Evolutionary conservation across 2,888 invertebrate genomes (phyloP).

Genomic region (Elegia similella): DNA sequence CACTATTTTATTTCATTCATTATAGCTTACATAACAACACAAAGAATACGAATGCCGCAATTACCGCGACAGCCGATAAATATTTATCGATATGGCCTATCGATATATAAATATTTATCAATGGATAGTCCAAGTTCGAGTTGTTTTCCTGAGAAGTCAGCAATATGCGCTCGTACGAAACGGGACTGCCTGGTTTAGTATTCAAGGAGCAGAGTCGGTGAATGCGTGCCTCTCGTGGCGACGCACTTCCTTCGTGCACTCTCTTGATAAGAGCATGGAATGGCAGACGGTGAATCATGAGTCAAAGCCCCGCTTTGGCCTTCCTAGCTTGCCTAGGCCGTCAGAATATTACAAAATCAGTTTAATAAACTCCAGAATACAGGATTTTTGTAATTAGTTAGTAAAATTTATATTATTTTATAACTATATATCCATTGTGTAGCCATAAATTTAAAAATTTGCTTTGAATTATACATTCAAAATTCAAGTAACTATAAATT

Average conservation of each 20-base stretch:
- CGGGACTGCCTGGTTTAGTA: conserved; percentile 13
- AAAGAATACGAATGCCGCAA: conserved; percentile 10
- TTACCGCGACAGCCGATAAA: not conserved
- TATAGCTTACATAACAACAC: not conserved
- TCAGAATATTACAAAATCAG: too few species aligned
- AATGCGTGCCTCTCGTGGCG: not conserved
- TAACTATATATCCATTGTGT: too few species aligned
- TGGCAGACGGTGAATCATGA: conserved; percentile 1
- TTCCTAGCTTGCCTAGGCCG: too few species aligned
- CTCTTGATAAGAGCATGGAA: conserved; percentile 5
- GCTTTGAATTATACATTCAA: too few species aligned
- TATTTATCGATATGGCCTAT: conserved; percentile 2
- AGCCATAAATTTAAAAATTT: too few species aligned
- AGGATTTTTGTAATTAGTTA: too few species aligned
- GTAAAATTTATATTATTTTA: too few species aligned
- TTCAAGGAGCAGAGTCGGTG: not conserved
- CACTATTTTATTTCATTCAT: not conserved
- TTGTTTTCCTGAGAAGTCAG: conserved; percentile 11
- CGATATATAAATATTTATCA: conserved; percentile 3
- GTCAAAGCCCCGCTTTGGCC: not conserved
- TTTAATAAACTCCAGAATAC: too few species aligned
- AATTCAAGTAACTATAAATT: too few species aligned
- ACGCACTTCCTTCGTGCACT: conserved; percentile 5
- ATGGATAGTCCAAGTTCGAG: not conserved
- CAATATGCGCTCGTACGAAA: not conserved